phyloP scores from a whole-genome alignment of 2,113 vertebrate species.

The Nothobranchius furzeri region DNA sequence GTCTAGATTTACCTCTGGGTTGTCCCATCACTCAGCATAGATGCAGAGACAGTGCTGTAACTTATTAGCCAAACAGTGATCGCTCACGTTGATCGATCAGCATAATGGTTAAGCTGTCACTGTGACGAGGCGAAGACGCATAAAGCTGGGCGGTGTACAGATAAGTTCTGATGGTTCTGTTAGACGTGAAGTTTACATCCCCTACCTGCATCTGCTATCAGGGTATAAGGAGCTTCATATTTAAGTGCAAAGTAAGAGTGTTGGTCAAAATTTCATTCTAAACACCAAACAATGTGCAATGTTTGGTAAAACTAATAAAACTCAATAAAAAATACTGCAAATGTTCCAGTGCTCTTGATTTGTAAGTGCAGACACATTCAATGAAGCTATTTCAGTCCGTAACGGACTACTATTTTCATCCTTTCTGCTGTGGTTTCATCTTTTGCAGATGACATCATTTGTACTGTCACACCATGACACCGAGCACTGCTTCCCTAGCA shows the following conservation, averaged over 20 bases:
- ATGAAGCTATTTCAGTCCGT: not conserved
- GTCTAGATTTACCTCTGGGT: constrained; percentile 43
- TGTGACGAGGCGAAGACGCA: constrained; percentile 17
- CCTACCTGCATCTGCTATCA: not conserved
- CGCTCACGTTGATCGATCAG: constrained; percentile 50
- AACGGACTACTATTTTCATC: constrained; percentile 15
- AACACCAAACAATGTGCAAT: not conserved
- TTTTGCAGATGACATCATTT: constrained; percentile 34
- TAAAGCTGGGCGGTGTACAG: not conserved
- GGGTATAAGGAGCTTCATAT: not conserved
- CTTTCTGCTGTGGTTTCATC: constrained; percentile 25
- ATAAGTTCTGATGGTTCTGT: not conserved
- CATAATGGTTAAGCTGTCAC: constrained; percentile 18
- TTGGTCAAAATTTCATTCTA: not conserved
- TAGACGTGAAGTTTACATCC: not conserved
- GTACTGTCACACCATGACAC: constrained; percentile 38
- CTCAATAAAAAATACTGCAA: not conserved
- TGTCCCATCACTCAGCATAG: constrained; percentile 47
- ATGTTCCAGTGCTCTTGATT: not conserved
- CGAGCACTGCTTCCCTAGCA: constrained; percentile 12
- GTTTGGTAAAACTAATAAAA: not conserved
- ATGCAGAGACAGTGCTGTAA: constrained; percentile 23
- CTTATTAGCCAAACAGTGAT: constrained; percentile 50
- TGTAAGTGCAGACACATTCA: not conserved
- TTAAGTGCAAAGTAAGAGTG: not conserved